Percentiles rank a stretch among this genome's conserved stretches.
Conservation (phyloP, 2,113 vertebrate genomes). For the Lepidothrix coronata region DNA sequence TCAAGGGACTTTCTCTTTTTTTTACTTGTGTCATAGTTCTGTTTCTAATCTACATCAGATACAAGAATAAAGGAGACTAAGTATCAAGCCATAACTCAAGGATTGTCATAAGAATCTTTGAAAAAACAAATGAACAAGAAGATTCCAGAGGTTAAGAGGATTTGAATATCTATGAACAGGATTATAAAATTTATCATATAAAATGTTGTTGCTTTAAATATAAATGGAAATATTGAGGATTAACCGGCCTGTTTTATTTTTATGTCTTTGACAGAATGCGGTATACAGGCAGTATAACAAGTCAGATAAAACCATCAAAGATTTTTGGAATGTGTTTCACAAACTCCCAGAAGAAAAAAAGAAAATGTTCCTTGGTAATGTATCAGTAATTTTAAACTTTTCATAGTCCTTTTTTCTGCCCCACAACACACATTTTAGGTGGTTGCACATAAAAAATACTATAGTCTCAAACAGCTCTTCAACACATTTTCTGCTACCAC, state of each 20-base stretch:
- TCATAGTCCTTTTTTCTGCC: neutral
- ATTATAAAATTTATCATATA: neutral
- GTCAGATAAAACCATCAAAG: constrained; percentile 52
- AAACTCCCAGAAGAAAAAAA: constrained; percentile 66
- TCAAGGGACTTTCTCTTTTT: neutral
- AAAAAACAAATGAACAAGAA: constrained; percentile 1
- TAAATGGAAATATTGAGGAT: neutral
- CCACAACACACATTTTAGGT: neutral
- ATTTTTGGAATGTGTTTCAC: constrained; percentile 74
- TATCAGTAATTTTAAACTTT: neutral
- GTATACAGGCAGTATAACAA: accelerated
- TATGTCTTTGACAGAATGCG: constrained; percentile 50
- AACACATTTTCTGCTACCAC: neutral
- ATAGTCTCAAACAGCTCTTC: neutral
- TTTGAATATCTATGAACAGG: neutral
- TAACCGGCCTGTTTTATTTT: constrained; percentile 16
- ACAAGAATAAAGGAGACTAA: neutral
- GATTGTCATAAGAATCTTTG: neutral
- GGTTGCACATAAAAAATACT: neutral
- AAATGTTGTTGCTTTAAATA: neutral
- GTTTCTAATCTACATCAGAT: neutral
- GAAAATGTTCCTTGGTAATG: constrained; percentile 69
- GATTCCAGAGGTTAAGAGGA: neutral
- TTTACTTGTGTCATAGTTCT: neutral
- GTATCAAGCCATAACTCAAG: neutral